Evolutionary conservation across 2,797 vertebrate species (phyloP), one percentile per base, ranked within the genome.

Genomic region (Buphagus erythrorhynchus): DNA sequence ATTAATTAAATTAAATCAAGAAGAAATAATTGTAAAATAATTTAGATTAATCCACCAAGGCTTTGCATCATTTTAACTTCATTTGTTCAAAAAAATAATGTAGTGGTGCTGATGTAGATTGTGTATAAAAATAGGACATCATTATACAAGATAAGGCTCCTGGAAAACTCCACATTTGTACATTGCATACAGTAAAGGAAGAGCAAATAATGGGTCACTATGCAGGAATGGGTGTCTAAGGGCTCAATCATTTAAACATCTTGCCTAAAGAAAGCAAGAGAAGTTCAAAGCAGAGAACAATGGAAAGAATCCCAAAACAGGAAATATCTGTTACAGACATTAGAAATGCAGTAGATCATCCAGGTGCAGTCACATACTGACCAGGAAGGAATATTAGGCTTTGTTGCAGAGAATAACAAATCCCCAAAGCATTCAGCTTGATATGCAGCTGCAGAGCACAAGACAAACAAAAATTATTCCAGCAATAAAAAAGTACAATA

Each of bases 301-400:
- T 92, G 67, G 96, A 33, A 85, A 93, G 49, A 80, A 83, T 93
- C 65, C 66, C 91, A 97, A 97, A 98, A 97, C 97, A 98, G 98
- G 97, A 98, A 97, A 94, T 93, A 66, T 97, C 97, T 98, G 97
- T 90, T 93, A 68, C 45, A 92, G 86, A 52, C 95, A 77, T 97
- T 95, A 94, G 84, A 95, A 83, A 83, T 63, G 45, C 54, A 91
- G 33, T 63, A 92, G 94, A 97, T 92, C 72, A 85, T 67, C 94
- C 97, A 98, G 97, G 97, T 98, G 97, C 66, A 61, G 82, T 45
- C 79, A 79, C 62, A 95, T 88, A 96, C 88, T 94, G 94, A 97
- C 90, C 72, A 96, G 96, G 95, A 98, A 97, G 91, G 94, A 66
- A 13, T 86, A 93, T 92, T 84, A 92, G 73, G 80, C 96, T 95